Evolutionary conservation across 2,888 invertebrate genomes (phyloP), one percentile per base, ranked within the genome.

Genomic region (Actias luna): DNA sequence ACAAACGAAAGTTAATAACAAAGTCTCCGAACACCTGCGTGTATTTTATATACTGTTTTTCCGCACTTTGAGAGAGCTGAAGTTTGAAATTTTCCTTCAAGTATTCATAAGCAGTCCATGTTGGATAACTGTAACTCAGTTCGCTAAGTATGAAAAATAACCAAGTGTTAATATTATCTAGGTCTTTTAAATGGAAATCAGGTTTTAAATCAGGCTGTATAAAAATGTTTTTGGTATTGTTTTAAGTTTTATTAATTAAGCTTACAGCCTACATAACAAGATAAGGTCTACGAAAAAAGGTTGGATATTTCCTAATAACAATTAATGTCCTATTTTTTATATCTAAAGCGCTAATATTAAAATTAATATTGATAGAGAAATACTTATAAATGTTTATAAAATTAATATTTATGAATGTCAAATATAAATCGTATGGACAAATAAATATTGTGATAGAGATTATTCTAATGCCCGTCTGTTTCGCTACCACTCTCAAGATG

Each of bases 41-140:
- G 29, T 39, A 60, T 29, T 60, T 60, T 60, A 42, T 46, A 46
- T n/a, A 55, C 55, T 29, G 55, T 55, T 55, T 68, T 66, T 63
- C 67, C 66, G 65, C 67, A 69, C 69, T 69, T 67, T 62, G 22
- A 50, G 61, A 66, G 62, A 68, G 66, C 59, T 36, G 35, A 55
- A 61, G 61, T 61, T 55, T 27, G 55, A 55, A 55, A 55, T 55
- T 55, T 55, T n/a, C 29, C 55, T 55, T 69, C 60, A 73, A 73
- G 68, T 73, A 71, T 73, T 71, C 71, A 73, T 66, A 67, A 65
- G 67, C 64, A 29, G 55, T 29, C 55, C 65, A 67, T 68, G 64
- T 61, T 61, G 64, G 67, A 72, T 69, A 65, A 65, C 33, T 42
- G 64, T 63, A 62, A 67, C 63, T 68, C 12, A 50, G 46, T 29